phyloP scores from a whole-genome alignment of 2,888 invertebrate species.

The Lepidocyrtoides sp. region DNA sequence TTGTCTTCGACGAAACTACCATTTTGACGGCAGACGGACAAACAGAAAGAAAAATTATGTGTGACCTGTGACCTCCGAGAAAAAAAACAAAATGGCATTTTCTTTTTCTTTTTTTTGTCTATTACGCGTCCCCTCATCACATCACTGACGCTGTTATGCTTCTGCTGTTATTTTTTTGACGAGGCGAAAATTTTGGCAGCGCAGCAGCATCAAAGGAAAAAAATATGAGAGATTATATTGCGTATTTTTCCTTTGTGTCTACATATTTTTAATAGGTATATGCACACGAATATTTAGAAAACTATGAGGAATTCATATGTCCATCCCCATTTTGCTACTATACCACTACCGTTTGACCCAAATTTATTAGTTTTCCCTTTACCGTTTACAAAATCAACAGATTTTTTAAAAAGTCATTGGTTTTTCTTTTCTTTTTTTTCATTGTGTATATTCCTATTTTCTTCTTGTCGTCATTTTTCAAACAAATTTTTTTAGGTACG shows the following conservation, averaged over 20 bases:
- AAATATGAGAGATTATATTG: constrained; percentile 19
- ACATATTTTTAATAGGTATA: background rate
- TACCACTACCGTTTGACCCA: constrained; percentile 34
- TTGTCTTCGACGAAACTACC: background rate
- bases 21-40: constrained; percentile 3
- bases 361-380: constrained; percentile 30
- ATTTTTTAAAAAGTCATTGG: constrained; percentile 23
- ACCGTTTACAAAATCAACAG: constrained; percentile 14
- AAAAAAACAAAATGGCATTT: background rate
- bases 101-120: constrained; percentile 11
- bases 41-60: constrained; percentile 61
- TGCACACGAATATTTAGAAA: constrained; percentile 14
- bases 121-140: background rate
- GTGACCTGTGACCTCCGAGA: constrained; percentile 55
- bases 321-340: background rate
- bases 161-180: background rate
- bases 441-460: background rate
- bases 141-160: background rate
- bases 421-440: constrained; percentile 16
- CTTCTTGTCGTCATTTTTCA: background rate
- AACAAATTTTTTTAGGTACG: background rate
- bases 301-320: background rate
- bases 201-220: background rate
- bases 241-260: background rate
- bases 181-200: constrained; percentile 16